A percentile compares a stretch with the other conserved stretches of the same genome.
These are phyloP conservation scores for Enoplosus armatus DNA, from an alignment of 2,797 vertebrate species.

Conservation along the genomic window DNA sequence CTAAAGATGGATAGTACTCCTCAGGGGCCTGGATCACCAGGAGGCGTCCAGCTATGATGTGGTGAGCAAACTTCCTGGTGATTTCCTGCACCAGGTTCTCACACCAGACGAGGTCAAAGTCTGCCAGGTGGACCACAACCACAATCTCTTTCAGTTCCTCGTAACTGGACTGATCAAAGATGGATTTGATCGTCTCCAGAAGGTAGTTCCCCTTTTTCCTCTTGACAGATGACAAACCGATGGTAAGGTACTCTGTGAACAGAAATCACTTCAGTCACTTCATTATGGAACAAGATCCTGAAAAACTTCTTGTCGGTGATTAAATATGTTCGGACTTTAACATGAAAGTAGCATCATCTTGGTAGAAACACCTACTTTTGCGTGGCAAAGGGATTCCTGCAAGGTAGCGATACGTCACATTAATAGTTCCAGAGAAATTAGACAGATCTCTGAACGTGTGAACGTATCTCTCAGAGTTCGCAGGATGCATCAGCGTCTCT, in stretches of 20 bases:
- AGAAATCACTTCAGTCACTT: constrained; percentile 10
- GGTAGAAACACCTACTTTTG: constrained; percentile 88
- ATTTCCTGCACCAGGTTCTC: constrained; percentile 94
- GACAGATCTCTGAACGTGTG: constrained; percentile 93
- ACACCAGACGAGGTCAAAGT: constrained; percentile 94
- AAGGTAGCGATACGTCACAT: constrained; percentile 95
- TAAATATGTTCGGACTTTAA: background rate
- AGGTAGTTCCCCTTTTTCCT: constrained; percentile 96
- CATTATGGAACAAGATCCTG: background rate
- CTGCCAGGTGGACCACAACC: constrained; percentile 96
- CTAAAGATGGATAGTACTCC: constrained; percentile 93
- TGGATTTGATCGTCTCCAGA: constrained; percentile 97
- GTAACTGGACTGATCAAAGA: constrained; percentile 99
- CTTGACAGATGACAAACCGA: constrained; percentile 96
- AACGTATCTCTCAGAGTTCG: constrained; percentile 91
- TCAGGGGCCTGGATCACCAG: constrained; percentile 95
- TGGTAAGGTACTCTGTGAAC: constrained; percentile 92
- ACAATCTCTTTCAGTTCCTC: constrained; percentile 98
- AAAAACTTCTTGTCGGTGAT: background rate
- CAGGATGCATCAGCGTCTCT: constrained; percentile 90
- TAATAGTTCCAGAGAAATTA: constrained; percentile 95
- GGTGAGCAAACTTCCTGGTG: constrained; percentile 96
- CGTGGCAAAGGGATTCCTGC: constrained; percentile 92
- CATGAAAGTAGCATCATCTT: background rate
- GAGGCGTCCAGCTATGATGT: constrained; percentile 95